Base-by-base conservation (phyloP, 2,888 invertebrate genomes). In the Xanthorhoe designata region DNA sequence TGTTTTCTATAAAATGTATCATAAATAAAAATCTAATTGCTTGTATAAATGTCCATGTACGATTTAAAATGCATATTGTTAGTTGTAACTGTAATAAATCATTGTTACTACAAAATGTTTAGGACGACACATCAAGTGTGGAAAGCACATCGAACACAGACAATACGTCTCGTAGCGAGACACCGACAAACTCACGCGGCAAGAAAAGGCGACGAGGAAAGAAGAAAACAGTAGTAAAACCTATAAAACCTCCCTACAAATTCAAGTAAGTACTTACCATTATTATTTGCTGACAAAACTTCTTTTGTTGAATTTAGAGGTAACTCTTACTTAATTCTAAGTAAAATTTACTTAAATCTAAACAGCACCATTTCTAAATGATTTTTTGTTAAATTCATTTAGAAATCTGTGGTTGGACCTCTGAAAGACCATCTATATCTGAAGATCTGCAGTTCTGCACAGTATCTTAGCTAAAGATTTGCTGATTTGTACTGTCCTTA, bases 91-190 rank as follows among this genome's bases (percentile, higher is more conserved):
- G 24, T 19, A 45, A 32, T 32, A 7, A 49, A 29, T 32, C 8
- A 53, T 19, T 13, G 55, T 50, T 7, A 38, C n/a, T 51, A 55
- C 32, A 52, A 45, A 45, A 66, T 71, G 55, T 71, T 54, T 69
- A 94, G 94, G 94, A 97, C 87, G 97, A 97, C 83, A 96, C 97
- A 58, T 97, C 96, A 4, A 97, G 97, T 83, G 95, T 97, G 62
- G 96, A 96, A 68, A 97, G 97, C 82, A 96, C 96, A 24, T 96
- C 96, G 2, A 96, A 96, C 18, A 96, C 97, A 29, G 97, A 97
- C 80, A 97, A 96, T 75, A 96, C 96, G 47, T 96, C 96, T 57
- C 93, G 97, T 51, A 97, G 97, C 87, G 97, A 96, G 78, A 97
- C 97, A 19, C 97, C 97, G 1, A 96, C 96, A 10, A 95, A 95